A percentile compares a stretch with the other conserved stretches of the same genome.
These are phyloP conservation scores for Nineta flava DNA, from an alignment of 2,888 invertebrate genomes.

Conservation along the genomic window DNA sequence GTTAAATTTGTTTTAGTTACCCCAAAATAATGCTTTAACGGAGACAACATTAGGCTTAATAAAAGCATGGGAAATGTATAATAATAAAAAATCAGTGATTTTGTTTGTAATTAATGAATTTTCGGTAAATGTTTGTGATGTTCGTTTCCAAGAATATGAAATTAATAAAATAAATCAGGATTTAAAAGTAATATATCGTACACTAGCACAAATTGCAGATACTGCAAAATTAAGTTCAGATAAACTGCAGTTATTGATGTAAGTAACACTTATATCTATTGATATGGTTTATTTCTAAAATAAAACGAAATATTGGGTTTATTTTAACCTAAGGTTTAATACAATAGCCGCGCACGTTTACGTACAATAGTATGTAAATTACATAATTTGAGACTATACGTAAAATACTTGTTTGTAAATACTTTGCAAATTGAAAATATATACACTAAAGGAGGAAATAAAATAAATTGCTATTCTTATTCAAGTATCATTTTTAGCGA, in stretches of 20 bases:
- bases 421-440: too few relatives aligned
- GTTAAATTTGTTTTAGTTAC: constrained; percentile 68
- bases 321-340: too few relatives aligned
- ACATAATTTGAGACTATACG: too few relatives aligned
- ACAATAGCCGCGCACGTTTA: too few relatives aligned
- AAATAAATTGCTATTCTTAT: too few relatives aligned
- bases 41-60: constrained; percentile 70
- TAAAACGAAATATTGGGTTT: too few relatives aligned
- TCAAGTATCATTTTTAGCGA: too few relatives aligned
- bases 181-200: constrained; percentile 58
- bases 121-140: constrained; percentile 89
- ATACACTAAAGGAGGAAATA: too few relatives aligned
- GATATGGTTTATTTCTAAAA: too few relatives aligned
- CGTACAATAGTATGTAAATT: too few relatives aligned
- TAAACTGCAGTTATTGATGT: constrained; percentile 58
- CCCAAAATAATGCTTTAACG: constrained; percentile 64
- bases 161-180: constrained; percentile 56
- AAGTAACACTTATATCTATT: constrained; percentile 28
- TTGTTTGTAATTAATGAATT: constrained; percentile 78
- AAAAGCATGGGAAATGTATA: constrained; percentile 74
- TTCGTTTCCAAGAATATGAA: constrained; percentile 82
- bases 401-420: too few relatives aligned
- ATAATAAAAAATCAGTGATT: constrained; percentile 52
- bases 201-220: constrained; percentile 51
- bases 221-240: constrained; percentile 42